These are phyloP conservation scores for Coranthus polyacanthus DNA, from an alignment of 2,797 vertebrate species.

Conservation along the genomic window DNA sequence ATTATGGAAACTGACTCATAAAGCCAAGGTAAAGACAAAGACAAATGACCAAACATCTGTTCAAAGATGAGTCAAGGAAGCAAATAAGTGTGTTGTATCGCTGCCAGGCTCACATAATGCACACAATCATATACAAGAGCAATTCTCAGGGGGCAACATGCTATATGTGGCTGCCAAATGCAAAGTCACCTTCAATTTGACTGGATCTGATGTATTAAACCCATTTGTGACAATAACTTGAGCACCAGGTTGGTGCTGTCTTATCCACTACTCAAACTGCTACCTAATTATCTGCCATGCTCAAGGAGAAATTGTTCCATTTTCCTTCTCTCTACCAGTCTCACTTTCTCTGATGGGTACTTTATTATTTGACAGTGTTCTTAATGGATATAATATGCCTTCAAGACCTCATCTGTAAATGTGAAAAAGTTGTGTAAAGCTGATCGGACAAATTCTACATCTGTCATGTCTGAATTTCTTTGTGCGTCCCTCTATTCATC, in stretches of 20 bases:
- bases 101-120: constrained; percentile 21
- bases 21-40: constrained; percentile 23
- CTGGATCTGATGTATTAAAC: constrained; percentile 41
- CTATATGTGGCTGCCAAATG: constrained; percentile 49
- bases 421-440: constrained; percentile 2
- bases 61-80: constrained; percentile 23
- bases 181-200: constrained; percentile 65
- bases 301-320: constrained; percentile 32
- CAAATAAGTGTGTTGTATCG: constrained; percentile 3
- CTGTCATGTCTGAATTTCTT: constrained; percentile 2
- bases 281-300: constrained; percentile 33
- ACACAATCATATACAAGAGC: constrained; percentile 11
- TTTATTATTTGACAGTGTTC: constrained; percentile 20
- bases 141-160: constrained; percentile 35
- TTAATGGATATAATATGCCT: constrained; percentile 22
- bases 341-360: not conserved
- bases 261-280: constrained; percentile 19
- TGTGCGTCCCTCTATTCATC: constrained; percentile 20
- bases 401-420: constrained; percentile 6
- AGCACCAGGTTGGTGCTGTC: constrained; percentile 16
- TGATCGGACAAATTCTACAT: constrained; percentile 3
- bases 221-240: constrained; percentile 40
- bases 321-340: not conserved
- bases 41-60: constrained; percentile 38
- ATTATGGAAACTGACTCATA: constrained; percentile 21